Evolutionary conservation across 2,113 vertebrate species (phyloP), one percentile per base, ranked within the genome.

Genomic region (Camelus bactrianus): DNA sequence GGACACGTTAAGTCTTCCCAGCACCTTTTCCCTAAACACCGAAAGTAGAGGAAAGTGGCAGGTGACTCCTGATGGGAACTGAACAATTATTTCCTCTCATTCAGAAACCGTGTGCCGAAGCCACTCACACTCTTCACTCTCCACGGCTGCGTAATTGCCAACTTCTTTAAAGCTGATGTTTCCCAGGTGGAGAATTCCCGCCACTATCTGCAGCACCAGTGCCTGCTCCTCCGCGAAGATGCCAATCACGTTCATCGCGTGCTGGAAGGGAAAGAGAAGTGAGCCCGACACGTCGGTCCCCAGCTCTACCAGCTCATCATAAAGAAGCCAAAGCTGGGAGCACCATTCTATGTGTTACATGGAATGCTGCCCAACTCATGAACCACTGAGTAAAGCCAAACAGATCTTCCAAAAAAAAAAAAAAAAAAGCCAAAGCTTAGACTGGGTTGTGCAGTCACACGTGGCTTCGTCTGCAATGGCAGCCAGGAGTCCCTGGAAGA

Each of bases 161-260:
- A 99, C 99, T 98, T 99, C 99, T 96, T 98, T 99, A 98, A 99
- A 99, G 96, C 96, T 99, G 98, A 99, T 99, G 97, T 99, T 99
- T 91, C 99, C 99, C 96, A 99, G 98, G 98, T 99, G 99, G 64
- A 99, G 99, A 83, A 99, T 98, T 69, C 99, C 99, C 0, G 99
- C 99, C 97, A 99, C 99, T 16, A 99, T 99, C 98, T 99, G 99
- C 77, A 99, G 98, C 60, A 99, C 99, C 98, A 99, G 96, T 3
- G 98, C 91, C 69, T 99, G 99, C 67, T 99, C 99, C 85, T 99
- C 99, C 0, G 98, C 97, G 4, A 99, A 99, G 98, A 99, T 99
- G 81, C 99, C 99, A 30, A 99, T 99, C 98, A 99, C 99, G 9
- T 98, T 99, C 99, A 99, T 99, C 46, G 99, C 99, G 2, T 99